These are phyloP conservation scores for Piliocolobus tephrosceles DNA, from an alignment of 2,113 vertebrate species.

Conservation along the genomic window DNA sequence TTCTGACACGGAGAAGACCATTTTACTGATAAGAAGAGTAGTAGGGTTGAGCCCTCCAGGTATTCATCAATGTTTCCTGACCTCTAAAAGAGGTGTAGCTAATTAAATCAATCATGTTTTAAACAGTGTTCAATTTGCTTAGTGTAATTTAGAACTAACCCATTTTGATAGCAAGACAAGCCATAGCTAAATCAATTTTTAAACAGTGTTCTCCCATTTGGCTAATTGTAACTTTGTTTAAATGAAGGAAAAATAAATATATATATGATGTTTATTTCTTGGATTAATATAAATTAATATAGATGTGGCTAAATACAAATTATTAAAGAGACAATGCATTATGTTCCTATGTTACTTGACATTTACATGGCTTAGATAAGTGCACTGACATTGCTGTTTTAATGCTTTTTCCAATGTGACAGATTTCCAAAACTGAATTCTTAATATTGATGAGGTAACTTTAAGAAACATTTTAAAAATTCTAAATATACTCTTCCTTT, in stretches of 20 bases:
- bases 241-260: background rate
- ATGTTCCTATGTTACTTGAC: background rate
- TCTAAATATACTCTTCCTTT: slow-evolving; percentile 50
- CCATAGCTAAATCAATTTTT: background rate
- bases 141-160: background rate
- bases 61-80: background rate
- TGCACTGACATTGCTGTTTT: background rate
- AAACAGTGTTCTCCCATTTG: background rate
- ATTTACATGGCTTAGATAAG: background rate
- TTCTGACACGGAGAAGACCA: background rate
- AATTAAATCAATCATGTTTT: background rate
- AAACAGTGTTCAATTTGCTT: background rate
- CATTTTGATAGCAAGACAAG: background rate
- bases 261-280: background rate
- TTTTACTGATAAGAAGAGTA: background rate
- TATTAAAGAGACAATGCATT: background rate
- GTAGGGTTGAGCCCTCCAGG: background rate
- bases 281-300: background rate
- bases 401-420: background rate
- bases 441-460: slow-evolving; percentile 47
- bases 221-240: background rate
- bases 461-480: background rate
- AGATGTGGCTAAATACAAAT: background rate
- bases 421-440: slow-evolving; percentile 55
- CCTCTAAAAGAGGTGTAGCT: background rate